Percentiles rank a stretch among this genome's conserved stretches.
Conservation (phyloP, 2,797 vertebrate species). For the Clarias laeviceps region DNA sequence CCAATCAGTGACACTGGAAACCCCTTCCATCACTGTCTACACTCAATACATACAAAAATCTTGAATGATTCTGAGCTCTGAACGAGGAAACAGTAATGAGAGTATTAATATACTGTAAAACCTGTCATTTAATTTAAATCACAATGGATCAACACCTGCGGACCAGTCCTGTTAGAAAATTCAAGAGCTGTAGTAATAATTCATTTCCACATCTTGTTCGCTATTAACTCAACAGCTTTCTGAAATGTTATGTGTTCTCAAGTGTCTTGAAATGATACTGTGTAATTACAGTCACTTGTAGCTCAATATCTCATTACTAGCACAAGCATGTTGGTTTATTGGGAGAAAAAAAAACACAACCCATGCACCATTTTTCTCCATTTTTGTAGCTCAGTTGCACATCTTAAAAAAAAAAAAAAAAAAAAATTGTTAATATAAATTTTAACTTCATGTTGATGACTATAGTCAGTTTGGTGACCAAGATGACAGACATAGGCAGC, state of each 20-base stretch:
- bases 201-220: background rate
- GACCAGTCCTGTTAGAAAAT: background rate
- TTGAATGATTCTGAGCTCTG: background rate
- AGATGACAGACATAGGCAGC: background rate
- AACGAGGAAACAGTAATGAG: background rate
- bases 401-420: background rate
- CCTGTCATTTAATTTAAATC: background rate
- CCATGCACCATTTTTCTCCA: no score
- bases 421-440: background rate
- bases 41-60: background rate
- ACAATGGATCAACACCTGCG: background rate
- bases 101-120: background rate
- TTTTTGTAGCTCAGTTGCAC: background rate
- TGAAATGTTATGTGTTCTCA: conserved; percentile 30
- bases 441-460: background rate
- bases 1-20: background rate
- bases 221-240: conserved; percentile 21
- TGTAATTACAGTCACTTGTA: background rate
- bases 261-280: background rate
- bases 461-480: background rate
- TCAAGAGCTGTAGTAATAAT: background rate
- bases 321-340: background rate
- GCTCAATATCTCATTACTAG: background rate
- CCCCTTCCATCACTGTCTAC: background rate
- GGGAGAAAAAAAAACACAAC: background rate